Evolutionary conservation across 2,113 vertebrate genomes (phyloP).

Genomic region (Trogon surrucura): DNA sequence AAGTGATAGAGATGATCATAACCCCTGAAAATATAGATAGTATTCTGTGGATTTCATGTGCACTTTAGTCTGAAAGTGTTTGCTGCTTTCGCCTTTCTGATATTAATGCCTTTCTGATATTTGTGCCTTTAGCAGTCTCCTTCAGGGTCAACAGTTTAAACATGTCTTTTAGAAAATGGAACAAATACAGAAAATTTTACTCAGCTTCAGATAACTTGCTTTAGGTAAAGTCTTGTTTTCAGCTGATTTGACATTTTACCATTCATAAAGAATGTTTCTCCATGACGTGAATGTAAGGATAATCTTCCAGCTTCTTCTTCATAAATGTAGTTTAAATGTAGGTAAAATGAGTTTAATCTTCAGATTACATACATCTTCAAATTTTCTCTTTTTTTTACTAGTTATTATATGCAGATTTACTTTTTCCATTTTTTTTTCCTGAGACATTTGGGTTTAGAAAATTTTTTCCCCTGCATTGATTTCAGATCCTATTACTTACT

Average conservation of each 20-base stretch:
- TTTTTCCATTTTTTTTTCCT: background rate
- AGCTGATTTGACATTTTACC: background rate
- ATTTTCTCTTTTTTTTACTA: background rate
- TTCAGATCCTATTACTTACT: background rate
- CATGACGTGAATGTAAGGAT: background rate
- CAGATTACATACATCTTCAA: background rate
- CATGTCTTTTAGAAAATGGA: background rate
- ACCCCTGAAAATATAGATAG: background rate
- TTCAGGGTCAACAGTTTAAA: background rate
- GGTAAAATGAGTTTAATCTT: background rate
- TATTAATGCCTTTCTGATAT: background rate
- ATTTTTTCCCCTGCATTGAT: background rate
- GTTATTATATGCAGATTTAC: background rate
- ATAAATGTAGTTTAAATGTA: background rate
- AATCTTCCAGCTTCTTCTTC: background rate
- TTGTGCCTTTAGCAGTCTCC: background rate
- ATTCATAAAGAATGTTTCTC: background rate
- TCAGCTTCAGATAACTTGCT: background rate
- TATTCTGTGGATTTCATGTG: background rate
- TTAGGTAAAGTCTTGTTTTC: background rate
- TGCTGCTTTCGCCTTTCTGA: background rate
- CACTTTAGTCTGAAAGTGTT: background rate
- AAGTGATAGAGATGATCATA: background rate
- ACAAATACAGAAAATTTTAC: background rate
- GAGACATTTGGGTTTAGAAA: background rate